phyloP scores from a whole-genome alignment of 2,797 vertebrate species.

The Orestias chungarensis region DNA sequence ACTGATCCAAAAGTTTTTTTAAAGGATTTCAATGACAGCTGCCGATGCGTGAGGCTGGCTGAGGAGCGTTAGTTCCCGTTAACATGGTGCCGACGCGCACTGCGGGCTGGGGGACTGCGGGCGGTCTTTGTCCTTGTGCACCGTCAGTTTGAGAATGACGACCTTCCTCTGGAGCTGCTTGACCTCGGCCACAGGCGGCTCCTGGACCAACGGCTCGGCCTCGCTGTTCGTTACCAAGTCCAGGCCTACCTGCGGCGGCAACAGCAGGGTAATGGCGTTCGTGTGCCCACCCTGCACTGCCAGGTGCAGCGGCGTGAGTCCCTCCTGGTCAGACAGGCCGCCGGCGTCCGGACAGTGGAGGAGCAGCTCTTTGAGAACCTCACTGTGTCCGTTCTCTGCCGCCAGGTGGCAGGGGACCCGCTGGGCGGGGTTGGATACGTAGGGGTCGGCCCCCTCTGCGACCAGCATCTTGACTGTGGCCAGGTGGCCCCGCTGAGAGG shows the following conservation, averaged over 20 bases:
- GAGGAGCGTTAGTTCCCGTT: conserved; percentile 38
- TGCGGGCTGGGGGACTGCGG: conserved; percentile 39
- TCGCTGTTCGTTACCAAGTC: conserved; percentile 39
- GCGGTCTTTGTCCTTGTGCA: conserved; percentile 58
- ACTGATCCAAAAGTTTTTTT: conserved; percentile 19
- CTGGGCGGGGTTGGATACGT: conserved; percentile 62
- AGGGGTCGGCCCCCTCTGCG: conserved; percentile 82
- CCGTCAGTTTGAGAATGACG: conserved; percentile 82
- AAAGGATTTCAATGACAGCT: background rate
- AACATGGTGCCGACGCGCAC: conserved; percentile 65
- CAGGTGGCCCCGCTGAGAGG: conserved; percentile 85
- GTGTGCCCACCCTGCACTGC: conserved; percentile 81
- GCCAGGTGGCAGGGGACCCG: conserved; percentile 87
- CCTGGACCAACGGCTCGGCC: conserved; percentile 52
- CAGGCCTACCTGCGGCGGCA: conserved; percentile 64
- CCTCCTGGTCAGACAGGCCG: conserved; percentile 77
- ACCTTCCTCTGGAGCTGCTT: conserved; percentile 78
- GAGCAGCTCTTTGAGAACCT: conserved; percentile 87
- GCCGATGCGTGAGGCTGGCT: conserved; percentile 22
- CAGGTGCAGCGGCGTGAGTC: conserved; percentile 84
- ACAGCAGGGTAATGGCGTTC: conserved; percentile 80
- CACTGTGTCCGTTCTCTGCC: conserved; percentile 84
- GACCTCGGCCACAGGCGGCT: background rate
- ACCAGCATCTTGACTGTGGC: conserved; percentile 89
- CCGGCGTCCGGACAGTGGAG: conserved; percentile 71